Percentiles rank a stretch among this genome's conserved stretches.
Conservation (phyloP, 23 tunicate genomes). For the Oikopleura vanhoeffeni region DNA sequence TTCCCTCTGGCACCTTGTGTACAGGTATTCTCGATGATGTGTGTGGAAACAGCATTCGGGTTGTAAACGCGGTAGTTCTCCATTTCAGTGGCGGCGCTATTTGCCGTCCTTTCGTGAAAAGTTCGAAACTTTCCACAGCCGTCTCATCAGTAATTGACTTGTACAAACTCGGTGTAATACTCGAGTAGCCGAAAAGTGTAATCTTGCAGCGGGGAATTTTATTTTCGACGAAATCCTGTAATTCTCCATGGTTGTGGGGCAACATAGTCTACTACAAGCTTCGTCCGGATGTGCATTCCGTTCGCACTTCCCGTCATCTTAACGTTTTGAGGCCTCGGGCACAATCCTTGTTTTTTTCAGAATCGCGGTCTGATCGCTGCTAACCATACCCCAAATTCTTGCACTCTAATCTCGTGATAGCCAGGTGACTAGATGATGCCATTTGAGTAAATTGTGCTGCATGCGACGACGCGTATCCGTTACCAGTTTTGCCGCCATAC, state of each 20-base stretch:
- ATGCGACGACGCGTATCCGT: no score
- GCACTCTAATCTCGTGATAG: no score
- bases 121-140: no score
- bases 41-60: neutral
- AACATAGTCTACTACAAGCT: neutral
- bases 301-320: neutral
- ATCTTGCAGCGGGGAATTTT: neutral
- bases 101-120: neutral
- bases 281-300: neutral
- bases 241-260: neutral
- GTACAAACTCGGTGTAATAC: neutral
- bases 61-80: neutral
- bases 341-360: no score
- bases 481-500: no score
- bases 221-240: neutral
- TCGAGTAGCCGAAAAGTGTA: neutral
- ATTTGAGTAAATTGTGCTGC: no score
- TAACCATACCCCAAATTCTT: no score
- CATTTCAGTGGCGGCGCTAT: neutral
- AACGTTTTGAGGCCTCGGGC: no score
- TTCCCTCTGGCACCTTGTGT: no score
- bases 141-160: neutral
- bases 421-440: no score
- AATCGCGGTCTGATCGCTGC: no score
- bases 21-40: no score